Base-by-base conservation (phyloP, 2,888 invertebrate genomes). In the Sinhomidia bicolor region DNA sequence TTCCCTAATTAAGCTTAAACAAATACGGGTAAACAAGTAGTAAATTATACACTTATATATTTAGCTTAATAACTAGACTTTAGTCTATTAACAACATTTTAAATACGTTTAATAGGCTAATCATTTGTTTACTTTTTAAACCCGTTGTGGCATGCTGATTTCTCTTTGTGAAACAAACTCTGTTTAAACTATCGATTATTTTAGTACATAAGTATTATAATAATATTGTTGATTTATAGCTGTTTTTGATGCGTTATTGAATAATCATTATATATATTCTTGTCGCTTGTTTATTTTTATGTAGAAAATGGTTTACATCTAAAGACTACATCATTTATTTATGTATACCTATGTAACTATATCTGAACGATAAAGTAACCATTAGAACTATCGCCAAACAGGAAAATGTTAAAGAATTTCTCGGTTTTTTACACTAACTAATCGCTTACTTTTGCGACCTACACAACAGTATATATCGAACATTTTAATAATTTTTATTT, bases 281-380 rank as follows among this genome's bases (percentile, higher is more conserved):
- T 17, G 60, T 62, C 44, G 32, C 36, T 68, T 36, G 36, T 36
- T 41, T 14, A 65, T 86, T 44, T 60, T 44, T 60, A 47, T 26
- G 84, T 84, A 84, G 17, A 84, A 84, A 84, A 84, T 60, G 62
- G 62, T 84, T 76, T 29, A 62, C 23, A 54, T 32, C 7, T 74
- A 23, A 9, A 74, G 4, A 23, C 36, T 47, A 76, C 17, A 7
- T 62, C 20, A n/a, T 1, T 65, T n/a, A 41, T 71, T 71, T 26
- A 76, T 26, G 68, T 44, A 47, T 36, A 68, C 32, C n/a, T 32
- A 68, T 47, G 23, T 74, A 3, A 54, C 23, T 54, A 68, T 68
- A 68, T 68, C 68, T 36, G 41, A 68, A 68, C 41, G 32, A 10
- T 68, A 36, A 36, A 68, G 36, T n/a, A 29, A 32, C 29, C 29